These are phyloP conservation scores for Tribolium freemani DNA, from an alignment of 2,888 invertebrate species.

Conservation along the genomic window DNA sequence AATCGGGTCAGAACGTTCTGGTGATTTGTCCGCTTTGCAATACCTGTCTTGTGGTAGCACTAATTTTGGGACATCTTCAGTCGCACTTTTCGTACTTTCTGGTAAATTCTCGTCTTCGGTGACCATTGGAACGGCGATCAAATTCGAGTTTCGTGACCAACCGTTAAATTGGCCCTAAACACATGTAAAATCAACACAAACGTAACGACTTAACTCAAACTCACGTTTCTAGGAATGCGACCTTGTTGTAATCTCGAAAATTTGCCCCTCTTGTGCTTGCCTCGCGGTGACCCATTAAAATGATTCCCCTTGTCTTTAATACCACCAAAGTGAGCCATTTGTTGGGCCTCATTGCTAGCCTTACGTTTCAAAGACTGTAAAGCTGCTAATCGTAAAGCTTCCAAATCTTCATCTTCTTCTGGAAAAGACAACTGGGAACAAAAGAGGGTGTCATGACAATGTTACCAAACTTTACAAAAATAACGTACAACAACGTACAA, in stretches of 20 bases:
- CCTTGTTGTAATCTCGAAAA: slow-evolving; percentile 47
- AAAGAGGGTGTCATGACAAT: background rate
- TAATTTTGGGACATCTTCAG: slow-evolving; percentile 52
- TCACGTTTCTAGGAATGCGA: slow-evolving; percentile 48
- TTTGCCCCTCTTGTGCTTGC: slow-evolving; percentile 50
- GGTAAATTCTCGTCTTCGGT: slow-evolving; percentile 53
- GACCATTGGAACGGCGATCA: slow-evolving; percentile 69
- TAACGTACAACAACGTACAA: background rate
- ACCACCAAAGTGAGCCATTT: background rate
- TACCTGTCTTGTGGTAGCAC: slow-evolving; percentile 63
- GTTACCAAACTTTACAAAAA: slow-evolving; percentile 4
- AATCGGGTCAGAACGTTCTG: background rate
- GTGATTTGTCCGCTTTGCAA: slow-evolving; percentile 47
- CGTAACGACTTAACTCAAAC: background rate
- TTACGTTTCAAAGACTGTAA: slow-evolving; percentile 66
- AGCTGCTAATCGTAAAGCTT: slow-evolving; percentile 69
- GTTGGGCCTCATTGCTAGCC: slow-evolving; percentile 1
- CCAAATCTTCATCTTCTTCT: slow-evolving; percentile 71
- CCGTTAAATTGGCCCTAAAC: slow-evolving; percentile 60
- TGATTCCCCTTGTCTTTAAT: slow-evolving; percentile 16
- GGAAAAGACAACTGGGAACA: slow-evolving; percentile 57
- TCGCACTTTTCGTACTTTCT: background rate
- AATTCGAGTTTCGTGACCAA: slow-evolving; percentile 66
- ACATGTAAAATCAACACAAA: slow-evolving; percentile 4
- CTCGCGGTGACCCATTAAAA: slow-evolving; percentile 43